phyloP scores from a whole-genome alignment of 2,888 invertebrate species.

The Eupeodes luniger region DNA sequence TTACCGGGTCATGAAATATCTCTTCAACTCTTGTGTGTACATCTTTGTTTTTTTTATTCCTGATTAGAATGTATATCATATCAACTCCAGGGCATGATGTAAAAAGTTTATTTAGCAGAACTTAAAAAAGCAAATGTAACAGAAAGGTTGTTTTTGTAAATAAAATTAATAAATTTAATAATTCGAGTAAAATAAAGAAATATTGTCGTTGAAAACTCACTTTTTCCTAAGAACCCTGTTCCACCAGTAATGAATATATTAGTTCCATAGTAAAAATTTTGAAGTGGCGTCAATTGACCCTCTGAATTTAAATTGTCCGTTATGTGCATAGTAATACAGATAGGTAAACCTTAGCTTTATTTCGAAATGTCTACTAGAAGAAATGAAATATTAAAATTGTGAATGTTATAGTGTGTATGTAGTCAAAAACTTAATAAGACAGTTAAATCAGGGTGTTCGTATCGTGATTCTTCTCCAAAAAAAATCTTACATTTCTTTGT shows the following conservation, averaged over 20 bases:
- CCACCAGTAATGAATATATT: conserved; percentile 87
- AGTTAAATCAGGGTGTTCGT: too few relatives aligned
- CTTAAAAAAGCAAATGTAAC: conserved; percentile 77
- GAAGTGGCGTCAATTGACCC: conserved; percentile 83
- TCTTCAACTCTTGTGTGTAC: conserved; percentile 88
- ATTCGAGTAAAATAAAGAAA: not conserved
- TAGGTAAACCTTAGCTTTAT: not conserved
- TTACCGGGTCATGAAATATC: conserved; percentile 88
- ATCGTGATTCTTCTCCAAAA: too few relatives aligned
- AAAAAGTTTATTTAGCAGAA: conserved; percentile 86
- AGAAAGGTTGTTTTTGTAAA: too few relatives aligned
- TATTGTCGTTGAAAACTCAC: conserved; percentile 71
- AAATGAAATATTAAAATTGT: not conserved
- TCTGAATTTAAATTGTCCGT: conserved; percentile 43
- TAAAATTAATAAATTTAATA: not conserved
- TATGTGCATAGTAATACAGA: conserved; percentile 47
- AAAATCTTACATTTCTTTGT: too few relatives aligned
- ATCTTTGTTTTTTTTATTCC: conserved; percentile 87
- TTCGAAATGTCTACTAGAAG: conserved; percentile 10
- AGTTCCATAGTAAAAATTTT: conserved; percentile 86
- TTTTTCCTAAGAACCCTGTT: conserved; percentile 84
- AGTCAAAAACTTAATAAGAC: too few relatives aligned
- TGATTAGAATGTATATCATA: conserved; percentile 85
- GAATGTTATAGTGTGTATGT: too few relatives aligned
- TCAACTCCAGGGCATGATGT: conserved; percentile 85